Conservation (phyloP, 92 coral and sea anemone genomes). For the Blastomussa wellsi region DNA sequence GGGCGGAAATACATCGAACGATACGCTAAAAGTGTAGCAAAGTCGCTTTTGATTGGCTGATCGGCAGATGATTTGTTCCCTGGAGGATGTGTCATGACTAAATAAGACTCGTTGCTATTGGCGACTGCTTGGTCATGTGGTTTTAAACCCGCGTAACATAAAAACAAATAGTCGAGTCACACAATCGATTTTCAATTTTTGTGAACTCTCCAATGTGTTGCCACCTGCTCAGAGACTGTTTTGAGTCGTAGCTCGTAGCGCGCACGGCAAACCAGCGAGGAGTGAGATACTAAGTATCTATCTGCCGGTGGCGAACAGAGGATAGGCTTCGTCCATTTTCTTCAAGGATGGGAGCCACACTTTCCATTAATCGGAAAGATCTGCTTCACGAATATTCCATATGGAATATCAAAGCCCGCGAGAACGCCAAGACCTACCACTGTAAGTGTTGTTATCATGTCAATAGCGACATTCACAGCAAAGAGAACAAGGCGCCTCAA, state of each 20-base stretch:
- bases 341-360: constrained; percentile 82
- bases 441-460: constrained; percentile 86
- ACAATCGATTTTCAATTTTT: constrained; percentile 53
- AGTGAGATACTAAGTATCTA: constrained; percentile 38
- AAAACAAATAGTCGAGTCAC: constrained; percentile 65
- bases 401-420: constrained; percentile 84
- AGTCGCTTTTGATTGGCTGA: constrained; percentile 58
- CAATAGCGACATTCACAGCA: constrained; percentile 57
- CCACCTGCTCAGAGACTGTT: constrained; percentile 83
- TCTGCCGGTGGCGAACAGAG: not conserved
- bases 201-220: constrained; percentile 67
- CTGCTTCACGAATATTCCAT: constrained; percentile 80
- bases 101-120: constrained; percentile 57
- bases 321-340: constrained; percentile 29
- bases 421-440: constrained; percentile 69
- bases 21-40: constrained; percentile 6
- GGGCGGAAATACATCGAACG: constrained; percentile 44
- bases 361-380: constrained; percentile 83
- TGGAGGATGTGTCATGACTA: constrained; percentile 65
- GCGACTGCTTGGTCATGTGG: constrained; percentile 74
- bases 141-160: constrained; percentile 61
- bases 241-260: constrained; percentile 58
- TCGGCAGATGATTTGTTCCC: constrained; percentile 16
- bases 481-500: constrained; percentile 78
- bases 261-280: constrained; percentile 52